Base-by-base conservation (phyloP, 2,113 vertebrate species). In the Neodontobutis hainanensis region DNA sequence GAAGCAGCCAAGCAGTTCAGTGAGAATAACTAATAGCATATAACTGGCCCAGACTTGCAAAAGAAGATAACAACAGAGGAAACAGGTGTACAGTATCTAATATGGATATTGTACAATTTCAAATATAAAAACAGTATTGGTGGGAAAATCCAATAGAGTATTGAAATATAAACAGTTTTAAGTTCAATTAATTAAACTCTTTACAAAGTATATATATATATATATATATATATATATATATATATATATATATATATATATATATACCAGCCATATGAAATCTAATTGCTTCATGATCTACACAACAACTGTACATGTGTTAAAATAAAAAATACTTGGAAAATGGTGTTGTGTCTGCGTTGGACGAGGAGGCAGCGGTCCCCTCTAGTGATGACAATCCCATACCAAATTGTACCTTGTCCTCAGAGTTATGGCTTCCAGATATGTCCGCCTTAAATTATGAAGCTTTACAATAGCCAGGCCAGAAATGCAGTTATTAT, bases 401-500 rank as follows among this genome's bases (percentile, higher is more conserved):
- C 84, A 88, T 80, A 86, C 81, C 80, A 86, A 82, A 87, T 81
- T 84, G 83, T 82, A 88, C 88, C 85, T 87, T 89, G 87, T 74
- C 89, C 87, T 84, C 80, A 63, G 61, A 80, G 65, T 81, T 65
- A 75, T 44, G 68, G 62, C 81, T 47, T 69, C 57, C 36, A 73
- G 79, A 72, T 87, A 84, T 48, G 12, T 44, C n/a, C 63, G 84
- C 65, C 85, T 74, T 65, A 75, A 80, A 68, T 52, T 15, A 56
- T 80, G 79, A 59, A 79, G 59, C 74, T 79, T 83, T 68, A 82
- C 81, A 82, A 83, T 69, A 90, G 87, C 89, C 88, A 87, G 86
- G 88, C 88, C 91, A 92, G 90, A 93, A 90, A 87, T 86, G 85
- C 90, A 92, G 92, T 92, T 81, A 69, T 80, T 92, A 92, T 89